Evolutionary conservation across 1,140 invertebrate genomes (phyloP).

Genomic region (Drosophila mauritiana): DNA sequence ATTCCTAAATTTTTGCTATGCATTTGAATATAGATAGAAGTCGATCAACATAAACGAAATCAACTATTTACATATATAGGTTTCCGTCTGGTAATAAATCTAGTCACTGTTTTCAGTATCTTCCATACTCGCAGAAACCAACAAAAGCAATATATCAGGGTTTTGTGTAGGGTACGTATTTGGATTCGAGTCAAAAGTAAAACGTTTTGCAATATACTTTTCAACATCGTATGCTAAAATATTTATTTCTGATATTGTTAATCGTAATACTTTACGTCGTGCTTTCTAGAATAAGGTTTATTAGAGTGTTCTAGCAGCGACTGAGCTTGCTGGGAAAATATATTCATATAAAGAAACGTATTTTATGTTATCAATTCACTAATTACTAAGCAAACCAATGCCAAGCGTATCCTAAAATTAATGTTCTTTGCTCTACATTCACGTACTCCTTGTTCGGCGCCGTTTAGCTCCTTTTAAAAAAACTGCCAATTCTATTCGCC

Average conservation of each 20-base stretch:
- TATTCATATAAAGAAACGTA: constrained; percentile 39
- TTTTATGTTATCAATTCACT: constrained; percentile 48
- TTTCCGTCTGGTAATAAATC: constrained; percentile 25
- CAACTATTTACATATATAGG: constrained; percentile 65
- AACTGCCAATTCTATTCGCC: constrained; percentile 44
- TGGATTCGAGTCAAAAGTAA: constrained; percentile 44
- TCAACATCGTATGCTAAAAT: constrained; percentile 59
- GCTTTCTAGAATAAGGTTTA: constrained; percentile 53
- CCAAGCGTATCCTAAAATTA: constrained; percentile 66
- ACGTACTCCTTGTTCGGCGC: constrained; percentile 20
- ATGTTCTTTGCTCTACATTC: constrained; percentile 38
- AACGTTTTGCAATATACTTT: constrained; percentile 33
- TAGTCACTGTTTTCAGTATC: constrained; percentile 8
- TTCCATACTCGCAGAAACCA: constrained; percentile 13
- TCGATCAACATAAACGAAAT: constrained; percentile 59
- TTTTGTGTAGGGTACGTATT: constrained; percentile 16
- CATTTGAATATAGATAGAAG: constrained; percentile 57
- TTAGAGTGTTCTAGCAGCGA: constrained; percentile 42
- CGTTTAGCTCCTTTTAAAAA: constrained; percentile 30
- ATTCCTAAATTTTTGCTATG: constrained; percentile 40
- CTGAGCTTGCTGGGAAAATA: constrained; percentile 46
- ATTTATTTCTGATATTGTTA: constrained; percentile 59
- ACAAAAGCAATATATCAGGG: constrained; percentile 27
- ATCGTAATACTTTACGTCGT: constrained; percentile 48
- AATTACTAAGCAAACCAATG: constrained; percentile 68